Evolutionary conservation across 2,888 invertebrate species (phyloP), one percentile per base, ranked within the genome.

Genomic region (Matsumyia berberina): DNA sequence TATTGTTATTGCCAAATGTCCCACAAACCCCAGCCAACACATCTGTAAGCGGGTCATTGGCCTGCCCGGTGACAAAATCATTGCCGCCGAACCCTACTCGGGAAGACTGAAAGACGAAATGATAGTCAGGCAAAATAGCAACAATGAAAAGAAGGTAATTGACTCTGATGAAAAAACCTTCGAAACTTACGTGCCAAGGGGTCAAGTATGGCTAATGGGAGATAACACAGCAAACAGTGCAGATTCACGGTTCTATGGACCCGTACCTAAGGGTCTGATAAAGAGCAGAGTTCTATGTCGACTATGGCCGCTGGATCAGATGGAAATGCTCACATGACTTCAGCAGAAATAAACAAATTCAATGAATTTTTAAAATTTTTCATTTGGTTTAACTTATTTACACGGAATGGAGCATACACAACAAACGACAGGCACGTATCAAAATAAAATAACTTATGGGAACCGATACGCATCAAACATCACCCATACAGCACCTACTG

Each of bases 191-290:
- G 95, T 97, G 46, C 97, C 97, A 0, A 92, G 93, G 87, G 97
- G 97, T 1, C 96, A 97, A 91, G 95, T 98, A 0, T 98, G 98
- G 98, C 92, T 98, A 78, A 96, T 97, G 92, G 98, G 98, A 15
- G 98, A 98, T 90, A 98, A 98, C 91, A 93, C 93, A 9, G 91
- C 91, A 66, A 97, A 97, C 92, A 98, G 98, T 7, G 94, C 95
- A 0, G 98, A 98, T 92, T 98, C 98, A 1, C 93, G 97, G 87
- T 92, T 93, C 6, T 98, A 96, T 92, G 98, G 98, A 0, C 95
- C 98, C 5, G 95, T 98, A 17, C 98, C 98, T 0, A 94, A 95
- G 89, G 98, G 96, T 2, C 92, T 98, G 7, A 94, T 98, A 67
- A 93, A 94, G 87, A 96, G 97, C 88, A 94, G 96, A 89, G 97